These are phyloP conservation scores for Synergus japonicus DNA, from an alignment of 2,888 invertebrate genomes.

Conservation along the genomic window DNA sequence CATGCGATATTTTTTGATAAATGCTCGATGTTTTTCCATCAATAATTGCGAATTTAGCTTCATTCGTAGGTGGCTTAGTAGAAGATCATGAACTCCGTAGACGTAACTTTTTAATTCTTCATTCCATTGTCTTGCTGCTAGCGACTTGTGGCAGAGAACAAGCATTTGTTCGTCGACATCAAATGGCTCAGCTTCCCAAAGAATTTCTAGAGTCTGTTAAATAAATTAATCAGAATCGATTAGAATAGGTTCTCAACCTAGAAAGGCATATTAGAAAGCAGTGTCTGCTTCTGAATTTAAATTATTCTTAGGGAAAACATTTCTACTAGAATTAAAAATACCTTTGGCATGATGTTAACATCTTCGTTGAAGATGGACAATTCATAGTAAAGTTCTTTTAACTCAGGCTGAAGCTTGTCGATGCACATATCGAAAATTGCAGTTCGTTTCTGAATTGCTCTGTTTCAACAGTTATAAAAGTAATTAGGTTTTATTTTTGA, in stretches of 20 bases:
- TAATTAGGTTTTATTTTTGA: background rate
- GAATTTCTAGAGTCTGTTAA: conserved; percentile 77
- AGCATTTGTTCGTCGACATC: conserved; percentile 83
- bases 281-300: background rate
- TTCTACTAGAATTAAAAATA: conserved; percentile 59
- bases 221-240: conserved; percentile 19
- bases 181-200: conserved; percentile 78
- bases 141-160: conserved; percentile 83
- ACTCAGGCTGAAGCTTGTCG: conserved; percentile 78
- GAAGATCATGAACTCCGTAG: conserved; percentile 86
- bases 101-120: conserved; percentile 81
- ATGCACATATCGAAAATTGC: conserved; percentile 80
- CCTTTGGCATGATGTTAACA: conserved; percentile 82
- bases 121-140: conserved; percentile 83
- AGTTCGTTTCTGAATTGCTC: conserved; percentile 63
- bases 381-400: conserved; percentile 80
- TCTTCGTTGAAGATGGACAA: conserved; percentile 85
- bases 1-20: conserved; percentile 81
- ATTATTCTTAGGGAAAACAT: background rate
- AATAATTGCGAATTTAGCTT: conserved; percentile 76
- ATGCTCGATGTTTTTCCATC: conserved; percentile 79
- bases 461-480: background rate
- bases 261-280: too few species aligned
- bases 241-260: background rate
- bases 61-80: conserved; percentile 82